Evolutionary conservation across 2,888 invertebrate genomes (phyloP).

Genomic region (Mantis religiosa): DNA sequence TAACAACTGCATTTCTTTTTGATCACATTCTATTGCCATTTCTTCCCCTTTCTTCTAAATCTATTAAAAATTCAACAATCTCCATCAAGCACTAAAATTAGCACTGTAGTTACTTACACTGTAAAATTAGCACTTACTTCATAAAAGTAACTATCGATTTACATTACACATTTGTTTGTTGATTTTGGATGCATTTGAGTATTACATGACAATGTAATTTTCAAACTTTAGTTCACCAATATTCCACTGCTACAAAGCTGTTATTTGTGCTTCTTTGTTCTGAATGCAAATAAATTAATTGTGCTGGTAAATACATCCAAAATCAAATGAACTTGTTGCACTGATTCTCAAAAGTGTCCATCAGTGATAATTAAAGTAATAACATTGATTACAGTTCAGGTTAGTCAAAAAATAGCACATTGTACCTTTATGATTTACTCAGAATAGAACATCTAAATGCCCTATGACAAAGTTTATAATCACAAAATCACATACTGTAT

Average conservation of each 20-base stretch:
- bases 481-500: neutral
- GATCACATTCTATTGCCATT: neutral
- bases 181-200: neutral
- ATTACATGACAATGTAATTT: neutral
- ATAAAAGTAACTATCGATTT: neutral
- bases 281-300: neutral
- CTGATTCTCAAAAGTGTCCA: neutral
- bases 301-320: neutral
- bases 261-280: neutral
- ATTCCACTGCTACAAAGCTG: neutral
- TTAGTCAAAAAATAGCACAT: neutral
- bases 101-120: neutral
- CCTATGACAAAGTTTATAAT: neutral
- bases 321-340: neutral
- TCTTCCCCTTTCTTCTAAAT: neutral
- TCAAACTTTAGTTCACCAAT: neutral
- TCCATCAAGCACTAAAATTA: neutral
- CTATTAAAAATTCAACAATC: neutral
- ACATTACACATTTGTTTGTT: neutral
- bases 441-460: neutral
- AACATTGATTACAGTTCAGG: neutral
- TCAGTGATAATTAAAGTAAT: neutral
- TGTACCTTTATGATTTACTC: neutral
- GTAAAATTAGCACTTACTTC: too few relatives aligned
- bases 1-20: neutral